Conservation (phyloP, 1,140 invertebrate genomes). For the Acromyrmex charruanus region DNA sequence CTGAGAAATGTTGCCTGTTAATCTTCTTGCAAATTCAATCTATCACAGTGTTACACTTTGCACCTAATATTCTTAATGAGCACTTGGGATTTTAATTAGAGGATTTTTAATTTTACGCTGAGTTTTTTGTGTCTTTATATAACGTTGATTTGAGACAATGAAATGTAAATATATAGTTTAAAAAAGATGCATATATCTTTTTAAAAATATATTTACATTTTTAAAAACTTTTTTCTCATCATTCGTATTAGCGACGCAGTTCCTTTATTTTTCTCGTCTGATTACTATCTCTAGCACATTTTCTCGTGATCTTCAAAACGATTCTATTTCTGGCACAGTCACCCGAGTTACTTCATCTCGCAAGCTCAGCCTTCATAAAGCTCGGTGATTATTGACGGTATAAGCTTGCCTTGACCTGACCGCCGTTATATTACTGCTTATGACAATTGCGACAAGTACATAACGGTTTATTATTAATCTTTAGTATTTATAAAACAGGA, state of each 20-base stretch:
- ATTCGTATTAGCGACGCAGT: not conserved
- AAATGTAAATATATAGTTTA: not conserved
- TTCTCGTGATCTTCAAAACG: not conserved
- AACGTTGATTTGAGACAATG: not conserved
- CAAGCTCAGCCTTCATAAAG: conserved; percentile 43
- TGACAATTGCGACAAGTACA: not conserved
- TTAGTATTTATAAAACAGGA: not conserved
- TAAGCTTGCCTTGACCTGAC: conserved; percentile 44
- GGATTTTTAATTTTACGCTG: not conserved
- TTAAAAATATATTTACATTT: too few species aligned
- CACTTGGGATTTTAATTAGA: not conserved
- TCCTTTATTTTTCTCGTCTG: not conserved
- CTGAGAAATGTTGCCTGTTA: not conserved
- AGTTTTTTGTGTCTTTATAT: not conserved
- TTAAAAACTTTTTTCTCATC: too few species aligned
- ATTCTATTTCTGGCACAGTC: conserved; percentile 43
- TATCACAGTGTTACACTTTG: not conserved
- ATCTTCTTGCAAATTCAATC: not conserved
- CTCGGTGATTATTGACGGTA: conserved; percentile 37
- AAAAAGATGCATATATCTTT: too few species aligned
- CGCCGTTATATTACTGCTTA: conserved; percentile 12
- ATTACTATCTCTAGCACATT: not conserved
- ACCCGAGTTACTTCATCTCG: not conserved
- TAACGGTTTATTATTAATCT: not conserved
- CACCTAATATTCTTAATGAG: not conserved